phyloP scores from a whole-genome alignment of 2,888 invertebrate genomes.

The Sarcophaga variegata region DNA sequence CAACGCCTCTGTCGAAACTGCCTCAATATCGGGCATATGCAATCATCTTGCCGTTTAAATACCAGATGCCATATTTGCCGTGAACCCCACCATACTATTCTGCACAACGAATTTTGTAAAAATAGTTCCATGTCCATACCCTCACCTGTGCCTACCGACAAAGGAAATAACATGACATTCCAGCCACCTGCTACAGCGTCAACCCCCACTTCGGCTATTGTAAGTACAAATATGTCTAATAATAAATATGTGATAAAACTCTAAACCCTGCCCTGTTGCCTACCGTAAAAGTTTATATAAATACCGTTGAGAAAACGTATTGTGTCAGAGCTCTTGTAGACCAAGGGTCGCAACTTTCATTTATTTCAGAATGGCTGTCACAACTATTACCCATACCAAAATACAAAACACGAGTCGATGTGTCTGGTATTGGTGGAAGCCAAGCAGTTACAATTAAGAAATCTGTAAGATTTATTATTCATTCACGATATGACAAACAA shows the following conservation, averaged over 20 bases:
- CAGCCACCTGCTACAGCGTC: slow-evolving; percentile 19
- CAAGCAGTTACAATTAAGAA: slow-evolving; percentile 9
- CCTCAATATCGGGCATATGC: slow-evolving; percentile 34
- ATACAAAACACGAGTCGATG: slow-evolving; percentile 24
- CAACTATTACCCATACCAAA: slow-evolving; percentile 32
- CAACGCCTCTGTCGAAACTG: slow-evolving; percentile 40
- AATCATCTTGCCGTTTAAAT: slow-evolving; percentile 10
- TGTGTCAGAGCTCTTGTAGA: slow-evolving; percentile 43
- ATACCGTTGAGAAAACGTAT: background rate
- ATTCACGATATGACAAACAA: background rate
- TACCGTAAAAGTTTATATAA: slow-evolving; percentile 31
- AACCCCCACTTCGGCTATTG: slow-evolving; percentile 9
- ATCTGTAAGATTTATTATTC: slow-evolving; percentile 7
- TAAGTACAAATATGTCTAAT: slow-evolving; percentile 15
- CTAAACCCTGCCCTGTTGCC: slow-evolving; percentile 34
- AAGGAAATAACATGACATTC: background rate
- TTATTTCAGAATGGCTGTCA: slow-evolving; percentile 45
- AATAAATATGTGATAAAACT: background rate
- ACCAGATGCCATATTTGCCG: slow-evolving; percentile 37
- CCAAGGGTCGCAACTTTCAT: slow-evolving; percentile 47
- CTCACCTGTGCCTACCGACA: background rate
- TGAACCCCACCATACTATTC: slow-evolving; percentile 26
- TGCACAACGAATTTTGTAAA: slow-evolving; percentile 28
- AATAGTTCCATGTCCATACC: background rate
- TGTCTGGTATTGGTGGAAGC: slow-evolving; percentile 50